Base-by-base conservation (phyloP, 2,888 invertebrate species). In the Eupithecia insigniata region DNA sequence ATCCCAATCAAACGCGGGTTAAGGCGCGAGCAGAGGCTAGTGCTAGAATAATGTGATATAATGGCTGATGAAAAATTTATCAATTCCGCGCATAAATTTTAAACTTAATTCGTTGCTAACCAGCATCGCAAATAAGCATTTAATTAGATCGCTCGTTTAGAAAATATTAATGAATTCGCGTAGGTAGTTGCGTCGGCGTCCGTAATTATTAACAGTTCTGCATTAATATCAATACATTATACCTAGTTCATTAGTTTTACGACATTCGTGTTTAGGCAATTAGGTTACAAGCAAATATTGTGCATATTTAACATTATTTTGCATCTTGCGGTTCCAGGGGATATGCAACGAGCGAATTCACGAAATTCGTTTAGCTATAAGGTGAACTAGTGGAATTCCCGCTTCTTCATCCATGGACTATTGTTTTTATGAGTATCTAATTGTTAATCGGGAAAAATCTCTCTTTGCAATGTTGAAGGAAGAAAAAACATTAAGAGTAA, bases 191-290 rank as follows among this genome's bases (percentile, higher is more conserved):
- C 76, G 66, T 74, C 71, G 75, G 62, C 77, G 67, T 60, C 18
- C 30, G 72, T 78, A 75, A 75, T 80, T 77, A 82, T 80, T 76
- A 78, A 73, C 69, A 70, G 76, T 76, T 70, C 79, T 84, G 74
- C 76, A 84, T 84, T 81, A 82, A 77, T 79, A 82, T 84, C 73
- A 73, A 62, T 75, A 62, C 70, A 75, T 67, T 75, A 51, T 51
- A 73, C 43, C 65, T 71, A 69, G 66, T 71, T 71, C 66, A 71
- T 68, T 71, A 55, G 34, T 71, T 66, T 74, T 69, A 69, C 71
- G 66, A 74, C 61, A 69, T 66, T 68, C 66, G 66, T 61, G 71
- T 58, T 74, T 66, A 67, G 46, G 64, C 66, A 73, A 67, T 70
- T 67, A 67, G 22, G 66, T 43, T 73, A 64, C 70, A 70, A 12